Evolutionary conservation across 2,113 vertebrate species (phyloP).

Genomic region (Dicaeum eximium): DNA sequence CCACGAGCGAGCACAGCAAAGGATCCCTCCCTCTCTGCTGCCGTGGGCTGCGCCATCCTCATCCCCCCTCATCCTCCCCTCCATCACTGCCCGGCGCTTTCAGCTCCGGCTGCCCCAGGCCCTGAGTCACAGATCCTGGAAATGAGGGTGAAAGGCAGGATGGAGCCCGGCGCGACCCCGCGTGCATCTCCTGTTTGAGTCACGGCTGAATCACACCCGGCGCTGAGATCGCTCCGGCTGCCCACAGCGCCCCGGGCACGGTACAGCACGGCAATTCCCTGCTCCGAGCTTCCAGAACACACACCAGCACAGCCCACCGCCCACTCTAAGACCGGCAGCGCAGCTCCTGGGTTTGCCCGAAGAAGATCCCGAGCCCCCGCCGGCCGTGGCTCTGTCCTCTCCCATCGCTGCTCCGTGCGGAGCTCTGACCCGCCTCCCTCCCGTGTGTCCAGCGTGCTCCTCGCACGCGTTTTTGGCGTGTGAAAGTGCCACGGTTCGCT

Average conservation of each 20-base stretch:
- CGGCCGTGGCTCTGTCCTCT: not conserved
- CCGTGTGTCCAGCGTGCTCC: not conserved
- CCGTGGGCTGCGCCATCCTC: not conserved
- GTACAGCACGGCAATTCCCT: not conserved
- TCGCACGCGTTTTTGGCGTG: fast-evolving
- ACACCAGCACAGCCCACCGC: fast-evolving
- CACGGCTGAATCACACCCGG: not conserved
- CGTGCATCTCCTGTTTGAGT: not conserved
- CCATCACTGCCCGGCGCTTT: not conserved
- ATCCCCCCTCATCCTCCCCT: fast-evolving
- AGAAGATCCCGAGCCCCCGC: fast-evolving
- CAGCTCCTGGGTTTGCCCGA: not conserved
- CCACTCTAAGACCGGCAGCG: fast-evolving
- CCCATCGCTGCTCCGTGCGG: not conserved
- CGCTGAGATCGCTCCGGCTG: fast-evolving
- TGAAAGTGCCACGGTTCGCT: fast-evolving
- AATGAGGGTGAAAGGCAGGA: not conserved
- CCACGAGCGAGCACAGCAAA: not conserved
- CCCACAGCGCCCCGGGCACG: fast-evolving
- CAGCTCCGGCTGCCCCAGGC: not conserved
- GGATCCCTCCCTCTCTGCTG: not conserved
- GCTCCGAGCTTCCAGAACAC: fast-evolving
- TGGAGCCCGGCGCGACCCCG: not conserved
- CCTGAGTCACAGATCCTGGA: not conserved
- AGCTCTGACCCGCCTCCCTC: not conserved